Percentiles rank a stretch among this genome's conserved stretches.
Evolutionary conservation across 2,888 invertebrate genomes (phyloP).

Genomic region (Nesidiocoris tenuis): DNA sequence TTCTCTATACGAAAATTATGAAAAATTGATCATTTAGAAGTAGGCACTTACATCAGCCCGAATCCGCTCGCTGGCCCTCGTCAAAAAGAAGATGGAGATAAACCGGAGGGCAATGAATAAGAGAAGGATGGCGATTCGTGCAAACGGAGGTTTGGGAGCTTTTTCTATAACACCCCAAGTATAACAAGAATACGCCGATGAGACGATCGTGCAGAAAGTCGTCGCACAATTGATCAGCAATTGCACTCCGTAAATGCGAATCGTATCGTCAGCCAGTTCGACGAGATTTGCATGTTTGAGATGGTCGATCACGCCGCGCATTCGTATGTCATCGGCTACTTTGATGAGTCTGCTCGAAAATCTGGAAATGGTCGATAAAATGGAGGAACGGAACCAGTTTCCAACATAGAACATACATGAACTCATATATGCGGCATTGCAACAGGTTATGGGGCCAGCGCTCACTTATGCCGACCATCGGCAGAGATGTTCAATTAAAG

Average conservation of each 20-base stretch:
- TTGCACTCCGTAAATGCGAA: conserved; percentile 13
- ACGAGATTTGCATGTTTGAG: conserved; percentile 7
- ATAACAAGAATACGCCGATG: conserved; percentile 7
- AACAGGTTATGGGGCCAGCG: too few species aligned
- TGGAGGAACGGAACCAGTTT: too few species aligned
- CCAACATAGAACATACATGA: too few species aligned
- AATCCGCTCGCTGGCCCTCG: conserved; percentile 4
- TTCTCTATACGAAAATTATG: too few species aligned
- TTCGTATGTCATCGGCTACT: not conserved
- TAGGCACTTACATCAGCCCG: conserved; percentile 18
- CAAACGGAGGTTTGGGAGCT: not conserved
- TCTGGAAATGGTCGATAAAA: not conserved
- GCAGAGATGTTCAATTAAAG: too few species aligned
- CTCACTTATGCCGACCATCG: too few species aligned
- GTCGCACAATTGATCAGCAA: conserved; percentile 15
- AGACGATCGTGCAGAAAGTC: conserved; percentile 17
- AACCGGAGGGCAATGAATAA: conserved; percentile 3
- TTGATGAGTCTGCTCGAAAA: not conserved
- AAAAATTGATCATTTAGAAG: too few species aligned
- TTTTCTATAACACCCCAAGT: not conserved
- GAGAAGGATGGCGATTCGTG: not conserved
- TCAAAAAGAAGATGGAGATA: not conserved
- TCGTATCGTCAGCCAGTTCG: conserved; percentile 7
- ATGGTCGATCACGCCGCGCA: not conserved
- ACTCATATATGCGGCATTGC: too few species aligned